Evolutionary conservation across 2,113 vertebrate species (phyloP).

Genomic region (Eolophus roseicapilla): DNA sequence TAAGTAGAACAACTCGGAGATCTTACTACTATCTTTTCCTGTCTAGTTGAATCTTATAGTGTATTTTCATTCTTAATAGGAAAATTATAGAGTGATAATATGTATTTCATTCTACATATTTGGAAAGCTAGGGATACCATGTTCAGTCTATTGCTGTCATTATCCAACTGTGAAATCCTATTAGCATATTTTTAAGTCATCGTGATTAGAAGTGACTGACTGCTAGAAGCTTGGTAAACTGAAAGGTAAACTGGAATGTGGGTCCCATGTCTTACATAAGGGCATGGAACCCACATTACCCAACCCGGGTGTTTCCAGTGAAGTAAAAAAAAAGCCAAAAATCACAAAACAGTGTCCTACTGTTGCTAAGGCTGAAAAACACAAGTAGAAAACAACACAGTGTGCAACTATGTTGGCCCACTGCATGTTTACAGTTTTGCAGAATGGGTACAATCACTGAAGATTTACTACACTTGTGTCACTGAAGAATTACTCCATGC

Average conservation of each 20-base stretch:
- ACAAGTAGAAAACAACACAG: background rate
- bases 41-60: background rate
- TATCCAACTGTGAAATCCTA: background rate
- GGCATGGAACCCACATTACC: background rate
- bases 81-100: slow-evolving; percentile 15
- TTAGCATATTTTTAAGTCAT: background rate
- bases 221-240: background rate
- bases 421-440: background rate
- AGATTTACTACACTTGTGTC: background rate
- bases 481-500: background rate
- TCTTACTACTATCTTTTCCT: background rate
- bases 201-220: background rate
- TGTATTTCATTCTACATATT: background rate
- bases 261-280: background rate
- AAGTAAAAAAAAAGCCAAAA: background rate
- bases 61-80: slow-evolving; percentile 33
- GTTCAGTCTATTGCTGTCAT: background rate
- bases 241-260: background rate
- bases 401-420: background rate
- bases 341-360: background rate
- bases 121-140: background rate
- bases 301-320: background rate
- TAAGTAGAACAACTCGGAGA: background rate
- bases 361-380: background rate
- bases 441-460: background rate